A percentile compares a stretch with the other conserved stretches of the same genome.
Evolutionary conservation across 2,113 vertebrate species (phyloP).

Genomic region (Nyctereutes procyonoides): DNA sequence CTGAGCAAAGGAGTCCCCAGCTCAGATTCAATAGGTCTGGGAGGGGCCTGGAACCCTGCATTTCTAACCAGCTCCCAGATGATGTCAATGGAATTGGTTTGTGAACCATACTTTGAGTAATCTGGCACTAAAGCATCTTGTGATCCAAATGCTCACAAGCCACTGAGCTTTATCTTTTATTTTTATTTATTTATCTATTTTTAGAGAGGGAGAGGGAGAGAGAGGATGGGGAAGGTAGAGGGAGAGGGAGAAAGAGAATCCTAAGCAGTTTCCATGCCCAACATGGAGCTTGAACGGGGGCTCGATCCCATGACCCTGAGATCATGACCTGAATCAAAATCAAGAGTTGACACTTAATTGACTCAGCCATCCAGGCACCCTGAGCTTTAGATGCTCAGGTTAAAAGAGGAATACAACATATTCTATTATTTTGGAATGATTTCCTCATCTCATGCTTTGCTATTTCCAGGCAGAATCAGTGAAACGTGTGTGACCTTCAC

Average conservation of each 20-base stretch:
- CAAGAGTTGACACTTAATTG: background rate
- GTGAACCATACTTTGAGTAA: background rate
- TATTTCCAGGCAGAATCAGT: background rate
- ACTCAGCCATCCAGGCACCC: background rate
- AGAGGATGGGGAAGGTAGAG: background rate
- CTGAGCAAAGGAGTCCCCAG: background rate
- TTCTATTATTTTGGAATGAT: background rate
- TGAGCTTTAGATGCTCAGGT: background rate
- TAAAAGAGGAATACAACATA: background rate
- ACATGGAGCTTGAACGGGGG: background rate
- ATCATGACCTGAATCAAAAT: background rate
- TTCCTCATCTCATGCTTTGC: background rate
- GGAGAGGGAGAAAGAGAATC: background rate
- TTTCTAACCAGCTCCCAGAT: background rate
- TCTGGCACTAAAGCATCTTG: background rate
- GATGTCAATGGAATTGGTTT: background rate
- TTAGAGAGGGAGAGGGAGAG: background rate
- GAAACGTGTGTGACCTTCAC: background rate
- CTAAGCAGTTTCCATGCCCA: background rate
- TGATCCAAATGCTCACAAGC: background rate
- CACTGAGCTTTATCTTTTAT: background rate
- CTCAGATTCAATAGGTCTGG: background rate
- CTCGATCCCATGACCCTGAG: background rate
- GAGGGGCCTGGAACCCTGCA: background rate
- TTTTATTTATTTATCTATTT: background rate